These are phyloP conservation scores for Amiota minor DNA, from an alignment of 2,888 invertebrate genomes.

Conservation along the genomic window DNA sequence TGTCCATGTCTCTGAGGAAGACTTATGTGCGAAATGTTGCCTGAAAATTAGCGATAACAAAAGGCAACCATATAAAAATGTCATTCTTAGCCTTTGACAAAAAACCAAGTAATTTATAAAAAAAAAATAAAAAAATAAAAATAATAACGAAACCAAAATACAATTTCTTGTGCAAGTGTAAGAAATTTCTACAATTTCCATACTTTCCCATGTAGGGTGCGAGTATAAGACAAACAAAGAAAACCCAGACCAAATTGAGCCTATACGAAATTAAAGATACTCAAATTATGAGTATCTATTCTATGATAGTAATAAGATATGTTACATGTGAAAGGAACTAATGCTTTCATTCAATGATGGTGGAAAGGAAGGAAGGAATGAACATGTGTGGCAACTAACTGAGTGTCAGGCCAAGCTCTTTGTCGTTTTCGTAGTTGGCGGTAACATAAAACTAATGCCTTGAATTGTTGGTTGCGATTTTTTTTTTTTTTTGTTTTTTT, in stretches of 20 bases:
- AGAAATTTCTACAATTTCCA: not conserved
- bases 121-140: constrained; percentile 1
- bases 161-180: not conserved
- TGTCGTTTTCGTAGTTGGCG: not conserved
- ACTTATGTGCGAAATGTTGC: constrained; percentile 10
- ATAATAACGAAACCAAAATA: no score
- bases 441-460: constrained; percentile 15
- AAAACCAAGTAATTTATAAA: not conserved
- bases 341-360: no score
- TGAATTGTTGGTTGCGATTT: constrained; percentile 9
- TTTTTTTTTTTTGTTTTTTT: no score
- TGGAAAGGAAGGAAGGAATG: no score
- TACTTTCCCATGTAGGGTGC: not conserved
- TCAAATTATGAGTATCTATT: not conserved
- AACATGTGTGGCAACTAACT: not conserved
- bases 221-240: not conserved
- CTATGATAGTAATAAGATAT: not conserved
- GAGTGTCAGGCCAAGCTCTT: constrained; percentile 5
- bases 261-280: not conserved
- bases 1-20: not conserved
- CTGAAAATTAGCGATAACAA: constrained; percentile 28
- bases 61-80: not conserved
- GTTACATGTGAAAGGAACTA: not conserved
- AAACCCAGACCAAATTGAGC: no score
- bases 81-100: not conserved